Evolutionary conservation across 2,797 vertebrate species (phyloP), one percentile per base, ranked within the genome.

Genomic region (Anableps anableps): DNA sequence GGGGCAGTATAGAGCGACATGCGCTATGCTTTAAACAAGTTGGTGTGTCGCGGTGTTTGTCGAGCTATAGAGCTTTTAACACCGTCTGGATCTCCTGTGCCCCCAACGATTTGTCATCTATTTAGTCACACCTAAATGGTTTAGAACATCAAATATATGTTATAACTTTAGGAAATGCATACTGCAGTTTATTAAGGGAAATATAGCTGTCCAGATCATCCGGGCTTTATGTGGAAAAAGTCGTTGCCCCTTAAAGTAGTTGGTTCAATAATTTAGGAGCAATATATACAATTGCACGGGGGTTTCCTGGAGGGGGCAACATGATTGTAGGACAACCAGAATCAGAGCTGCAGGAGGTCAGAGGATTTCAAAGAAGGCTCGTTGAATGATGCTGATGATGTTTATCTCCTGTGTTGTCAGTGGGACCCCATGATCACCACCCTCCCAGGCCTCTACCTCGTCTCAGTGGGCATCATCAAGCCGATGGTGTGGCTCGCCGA

Each of bases 391-490:
- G 6, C 31, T 64, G 60, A 64, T 64, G 36, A 68, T 68, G 19
- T 41, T 68, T 4, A 21, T 38, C 21, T 68, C 36, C 1, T 31
- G 66, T 71, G 41, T 71, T 45, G 14, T 47, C 80, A 99, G 99
- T 99, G 99, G 99, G 97, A 99, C 92, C 97, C 98, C 0, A 99
- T 99, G 99, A 99, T 99, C 92, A 99, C 98, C 51, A 99, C 98
- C 0, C 93, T 97, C 10, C 99, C 99, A 0, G 99, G 99, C 45
- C 92, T 99, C 34, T 99, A 99, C 92, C 95, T 99, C 72, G 91
- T 95, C 38, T 97, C 98, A 0, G 97, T 99, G 78, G 98, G 98
- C 0, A 88, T 97, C 13, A 96, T 99, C 91, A 98, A 97, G 84
- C 98, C 99, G 0, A 86, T 95, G 58, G 96, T 93, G 0, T 99